Base-by-base conservation (phyloP, 2,797 vertebrate species). In the Danio kyathit region DNA sequence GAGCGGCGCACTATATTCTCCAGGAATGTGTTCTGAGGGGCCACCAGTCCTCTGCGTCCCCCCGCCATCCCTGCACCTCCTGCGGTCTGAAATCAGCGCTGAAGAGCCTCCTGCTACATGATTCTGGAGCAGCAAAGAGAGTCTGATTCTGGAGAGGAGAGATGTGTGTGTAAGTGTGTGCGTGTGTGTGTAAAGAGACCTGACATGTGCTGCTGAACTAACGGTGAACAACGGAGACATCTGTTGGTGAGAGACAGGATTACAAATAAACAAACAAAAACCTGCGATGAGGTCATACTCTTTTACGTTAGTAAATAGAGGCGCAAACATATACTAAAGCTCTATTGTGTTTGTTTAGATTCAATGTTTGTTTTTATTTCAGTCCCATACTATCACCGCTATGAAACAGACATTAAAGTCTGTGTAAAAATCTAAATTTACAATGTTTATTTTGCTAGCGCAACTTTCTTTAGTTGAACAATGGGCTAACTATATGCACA, bases 1-100 rank as follows among this genome's bases (percentile, higher is more conserved):
- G 96, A 98, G 80, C 97, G 91, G 61, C 97, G 93, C 84, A 98
- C 96, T 82, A 98, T 96, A 86, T 97, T 97, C 92, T 98, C 96
- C 87, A 98, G 93, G 87, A 98, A 98, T 21, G 96, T 98, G 91
- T 98, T 98, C 87, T 97, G 97, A 5, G 96, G 96, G 82, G 97
- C 97, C 89, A 97, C 97, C 76, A 98, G 95, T 88, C 97, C 96
- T 89, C 96, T 92, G 84, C 96, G 91, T 90, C 96, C 96, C 90
- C 96, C 96, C 69, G 96, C 96, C 97, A 97, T 97, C 77, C 91
- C 87, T 87, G 12, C 70, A 80, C 86, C 91, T 92, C 92, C 91
- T 90, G 75, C 75, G 74, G 56, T 79, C 48, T 44, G 44, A 79
- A 54, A 52, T 71, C 56, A 41, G 48, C 56, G 63, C 56, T 80